Conservation (phyloP, 2,113 vertebrate species). For the Callospermophilus lateralis region DNA sequence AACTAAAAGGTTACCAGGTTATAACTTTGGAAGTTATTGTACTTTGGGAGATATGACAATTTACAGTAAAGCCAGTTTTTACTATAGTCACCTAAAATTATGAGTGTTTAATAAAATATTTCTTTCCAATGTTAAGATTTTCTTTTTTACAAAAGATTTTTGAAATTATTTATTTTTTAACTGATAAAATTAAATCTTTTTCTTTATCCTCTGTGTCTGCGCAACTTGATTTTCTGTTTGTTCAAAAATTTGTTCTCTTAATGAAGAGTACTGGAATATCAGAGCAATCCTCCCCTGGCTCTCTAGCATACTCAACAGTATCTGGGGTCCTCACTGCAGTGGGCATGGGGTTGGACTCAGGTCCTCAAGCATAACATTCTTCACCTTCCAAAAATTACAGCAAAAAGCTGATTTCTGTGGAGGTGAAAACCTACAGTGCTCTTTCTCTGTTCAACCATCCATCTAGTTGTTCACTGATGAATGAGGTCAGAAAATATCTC, state of each 20-base stretch:
- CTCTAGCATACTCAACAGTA: not conserved
- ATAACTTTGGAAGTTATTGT: not conserved
- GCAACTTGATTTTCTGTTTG: slow-evolving; percentile 44
- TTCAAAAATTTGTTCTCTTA: not conserved
- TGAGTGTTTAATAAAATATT: slow-evolving; percentile 3
- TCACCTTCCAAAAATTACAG: slow-evolving; percentile 17
- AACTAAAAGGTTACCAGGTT: not conserved
- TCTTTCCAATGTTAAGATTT: not conserved
- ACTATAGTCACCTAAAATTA: not conserved
- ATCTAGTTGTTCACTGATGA: slow-evolving; percentile 51
- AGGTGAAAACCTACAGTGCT: slow-evolving; percentile 14
- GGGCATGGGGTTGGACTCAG: not conserved
- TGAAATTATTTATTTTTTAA: not conserved
- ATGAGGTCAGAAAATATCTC: slow-evolving; percentile 37
- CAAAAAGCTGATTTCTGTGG: slow-evolving; percentile 8
- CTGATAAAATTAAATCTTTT: not conserved
- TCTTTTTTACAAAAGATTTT: not conserved
- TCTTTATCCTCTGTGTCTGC: not conserved
- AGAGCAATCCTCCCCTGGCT: not conserved
- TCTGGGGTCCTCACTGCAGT: not conserved
- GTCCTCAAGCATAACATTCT: slow-evolving; percentile 40
- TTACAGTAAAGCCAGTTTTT: not conserved
- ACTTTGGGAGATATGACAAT: not conserved
- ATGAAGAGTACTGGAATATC: not conserved
- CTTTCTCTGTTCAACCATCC: slow-evolving; percentile 28